These are phyloP conservation scores for Harpegnathos saltator DNA, from an alignment of 1,140 invertebrate species.

Conservation along the genomic window DNA sequence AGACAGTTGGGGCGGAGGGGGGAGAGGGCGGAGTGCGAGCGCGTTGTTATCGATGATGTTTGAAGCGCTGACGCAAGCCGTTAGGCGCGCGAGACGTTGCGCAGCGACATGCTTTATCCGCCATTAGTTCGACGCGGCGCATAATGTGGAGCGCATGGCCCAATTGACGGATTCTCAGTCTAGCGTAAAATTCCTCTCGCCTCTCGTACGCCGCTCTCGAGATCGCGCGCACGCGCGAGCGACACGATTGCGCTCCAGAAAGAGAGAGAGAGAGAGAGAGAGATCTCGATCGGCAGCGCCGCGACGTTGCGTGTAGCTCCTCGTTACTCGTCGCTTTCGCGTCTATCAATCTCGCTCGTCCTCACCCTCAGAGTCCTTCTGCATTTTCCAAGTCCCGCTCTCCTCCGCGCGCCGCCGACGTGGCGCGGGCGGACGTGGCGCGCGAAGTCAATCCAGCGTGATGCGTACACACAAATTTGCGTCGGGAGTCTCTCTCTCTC, in stretches of 20 bases:
- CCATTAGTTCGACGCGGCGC: not conserved
- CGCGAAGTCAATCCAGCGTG: conserved; percentile 32
- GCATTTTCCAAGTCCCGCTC: conserved; percentile 12
- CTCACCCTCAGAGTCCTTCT: not conserved
- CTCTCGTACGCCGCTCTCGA: conserved; percentile 10
- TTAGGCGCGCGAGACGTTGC: not conserved
- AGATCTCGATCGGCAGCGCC: not conserved
- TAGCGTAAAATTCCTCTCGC: not conserved
- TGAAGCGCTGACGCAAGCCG: not conserved
- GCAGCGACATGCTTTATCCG: not conserved
- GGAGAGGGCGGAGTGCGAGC: no score
- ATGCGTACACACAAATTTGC: conserved; percentile 9
- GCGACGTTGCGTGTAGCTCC: conserved; percentile 8
- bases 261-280: no score
- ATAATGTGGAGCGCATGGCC: not conserved
- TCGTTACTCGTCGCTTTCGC: conserved; percentile 18
- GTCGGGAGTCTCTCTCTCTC: no score
- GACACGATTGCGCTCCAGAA: not conserved
- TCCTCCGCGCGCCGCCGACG: not conserved
- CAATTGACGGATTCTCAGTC: not conserved
- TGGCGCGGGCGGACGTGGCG: not conserved
- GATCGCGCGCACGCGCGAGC: conserved; percentile 9
- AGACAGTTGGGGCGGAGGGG: no score
- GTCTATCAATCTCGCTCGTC: not conserved
- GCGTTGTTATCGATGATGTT: not conserved